These are phyloP conservation scores for Panulirus ornatus DNA, from an alignment of 1,140 invertebrate genomes.

Conservation along the genomic window DNA sequence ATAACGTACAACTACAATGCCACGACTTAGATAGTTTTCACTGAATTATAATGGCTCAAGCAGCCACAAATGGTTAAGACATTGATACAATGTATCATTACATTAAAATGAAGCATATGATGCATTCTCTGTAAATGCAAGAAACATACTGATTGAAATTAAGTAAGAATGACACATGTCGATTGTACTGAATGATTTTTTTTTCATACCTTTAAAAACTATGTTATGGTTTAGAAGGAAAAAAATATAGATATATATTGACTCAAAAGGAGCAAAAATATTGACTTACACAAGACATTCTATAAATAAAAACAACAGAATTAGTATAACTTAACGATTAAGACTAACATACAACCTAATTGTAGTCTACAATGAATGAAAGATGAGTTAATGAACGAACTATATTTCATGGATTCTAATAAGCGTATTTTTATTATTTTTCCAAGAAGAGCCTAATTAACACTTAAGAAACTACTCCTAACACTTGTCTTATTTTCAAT, in stretches of 20 bases:
- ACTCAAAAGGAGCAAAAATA: slow-evolving; percentile 57
- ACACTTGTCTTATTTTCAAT: slow-evolving; percentile 63
- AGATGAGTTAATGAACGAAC: slow-evolving; percentile 64
- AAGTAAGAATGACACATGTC: slow-evolving; percentile 63
- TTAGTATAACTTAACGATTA: slow-evolving; percentile 70
- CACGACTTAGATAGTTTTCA: slow-evolving; percentile 62
- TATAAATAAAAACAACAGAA: slow-evolving; percentile 70
- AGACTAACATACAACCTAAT: slow-evolving; percentile 70
- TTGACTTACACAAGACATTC: slow-evolving; percentile 60
- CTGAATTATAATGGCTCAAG: slow-evolving; percentile 54
- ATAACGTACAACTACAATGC: slow-evolving; percentile 68
- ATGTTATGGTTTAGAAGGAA: slow-evolving; percentile 13
- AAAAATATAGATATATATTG: too few species aligned
- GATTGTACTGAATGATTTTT: slow-evolving; percentile 56
- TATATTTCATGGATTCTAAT: slow-evolving; percentile 65
- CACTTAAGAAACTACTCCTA: slow-evolving; percentile 64
- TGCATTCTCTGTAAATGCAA: slow-evolving; percentile 53
- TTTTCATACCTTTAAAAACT: slow-evolving; percentile 8
- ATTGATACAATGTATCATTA: slow-evolving; percentile 71
- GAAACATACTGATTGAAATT: slow-evolving; percentile 40
- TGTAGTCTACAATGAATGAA: slow-evolving; percentile 64
- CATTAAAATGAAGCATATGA: slow-evolving; percentile 58
- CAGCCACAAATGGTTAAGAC: slow-evolving; percentile 56
- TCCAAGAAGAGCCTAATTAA: slow-evolving; percentile 66
- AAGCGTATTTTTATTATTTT: slow-evolving; percentile 73